Evolutionary conservation across 2,888 invertebrate species (phyloP), one percentile per base, ranked within the genome.

Genomic region (Agonopterix heracliana): DNA sequence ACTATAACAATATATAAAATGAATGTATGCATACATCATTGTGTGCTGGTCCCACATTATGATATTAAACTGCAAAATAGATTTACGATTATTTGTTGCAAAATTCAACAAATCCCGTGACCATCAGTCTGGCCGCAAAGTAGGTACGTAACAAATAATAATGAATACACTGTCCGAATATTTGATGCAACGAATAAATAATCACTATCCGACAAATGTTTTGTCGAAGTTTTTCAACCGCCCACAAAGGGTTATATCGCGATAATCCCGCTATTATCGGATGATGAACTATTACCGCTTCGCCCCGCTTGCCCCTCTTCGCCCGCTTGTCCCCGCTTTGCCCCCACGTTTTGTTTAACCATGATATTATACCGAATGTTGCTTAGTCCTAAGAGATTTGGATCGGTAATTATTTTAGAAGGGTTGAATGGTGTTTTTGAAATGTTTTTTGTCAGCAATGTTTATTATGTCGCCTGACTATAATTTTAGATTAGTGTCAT

Each of bases 181-280:
- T 63, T 74, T 67, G 70, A 77, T 74, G 63, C 60, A 48, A 47
- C 52, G 67, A 74, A 78, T 78, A 73, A 78, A 75, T 78, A 75
- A 76, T 76, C 68, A 74, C 63, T 9, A 60, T 41, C 59, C 63
- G 56, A 60, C 69, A 80, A 81, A 83, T 81, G 79, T 83, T 84
- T 81, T 78, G 79, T 56, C 65, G 56, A 69, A 78, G 78, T 79
- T 84, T 81, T 79, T 71, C 69, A 68, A 75, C 67, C 75, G 61
- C 71, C 79, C 82, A 78, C 81, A 87, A 87, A 85, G 87, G 85
- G 86, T 85, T 86, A 75, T 63, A 65, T 70, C 70, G 76, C 68
- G 76, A 73, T 85, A 85, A 87, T 84, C 84, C 82, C 60, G 59
- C 78, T 77, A 82, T 85, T 84, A 85, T 78, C 66, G 76, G 81